Conservation (phyloP, 2,113 vertebrate species). For the Thamnophis sirtalis region DNA sequence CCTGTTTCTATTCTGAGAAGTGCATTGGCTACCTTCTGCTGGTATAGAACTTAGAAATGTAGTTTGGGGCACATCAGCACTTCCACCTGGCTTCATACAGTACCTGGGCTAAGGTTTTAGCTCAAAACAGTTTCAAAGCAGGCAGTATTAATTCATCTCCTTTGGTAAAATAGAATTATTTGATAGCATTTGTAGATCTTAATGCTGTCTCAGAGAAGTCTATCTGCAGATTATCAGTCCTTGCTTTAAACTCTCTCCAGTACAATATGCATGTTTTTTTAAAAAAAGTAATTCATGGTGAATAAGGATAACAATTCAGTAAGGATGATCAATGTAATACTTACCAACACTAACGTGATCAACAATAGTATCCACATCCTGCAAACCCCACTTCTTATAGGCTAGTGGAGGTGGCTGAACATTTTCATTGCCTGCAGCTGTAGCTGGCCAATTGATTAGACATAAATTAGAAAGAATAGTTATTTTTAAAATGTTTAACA, state of each 20-base stretch:
- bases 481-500: not conserved
- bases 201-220: not conserved
- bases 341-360: constrained; percentile 95
- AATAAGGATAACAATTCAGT: not conserved
- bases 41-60: not conserved
- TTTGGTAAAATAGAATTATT: not conserved
- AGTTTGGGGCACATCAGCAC: not conserved
- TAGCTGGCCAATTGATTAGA: constrained; percentile 70
- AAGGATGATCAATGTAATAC: constrained; percentile 34
- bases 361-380: constrained; percentile 88
- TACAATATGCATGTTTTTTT: not conserved
- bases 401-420: constrained; percentile 92
- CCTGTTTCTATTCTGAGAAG: not conserved
- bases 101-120: not conserved
- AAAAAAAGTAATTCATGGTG: not conserved
- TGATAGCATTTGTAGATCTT: not conserved
- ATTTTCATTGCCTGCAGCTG: constrained; percentile 91
- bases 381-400: constrained; percentile 98
- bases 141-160: not conserved
- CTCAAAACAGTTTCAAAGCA: not conserved
- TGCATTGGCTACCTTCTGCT: not conserved
- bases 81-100: not conserved
- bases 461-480: constrained; percentile 21
- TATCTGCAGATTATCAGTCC: not conserved
- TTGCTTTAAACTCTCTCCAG: not conserved